Percentiles rank a stretch among this genome's conserved stretches.
Evolutionary conservation across 1,140 invertebrate species (phyloP).

Genomic region (Goniozus legneri): DNA sequence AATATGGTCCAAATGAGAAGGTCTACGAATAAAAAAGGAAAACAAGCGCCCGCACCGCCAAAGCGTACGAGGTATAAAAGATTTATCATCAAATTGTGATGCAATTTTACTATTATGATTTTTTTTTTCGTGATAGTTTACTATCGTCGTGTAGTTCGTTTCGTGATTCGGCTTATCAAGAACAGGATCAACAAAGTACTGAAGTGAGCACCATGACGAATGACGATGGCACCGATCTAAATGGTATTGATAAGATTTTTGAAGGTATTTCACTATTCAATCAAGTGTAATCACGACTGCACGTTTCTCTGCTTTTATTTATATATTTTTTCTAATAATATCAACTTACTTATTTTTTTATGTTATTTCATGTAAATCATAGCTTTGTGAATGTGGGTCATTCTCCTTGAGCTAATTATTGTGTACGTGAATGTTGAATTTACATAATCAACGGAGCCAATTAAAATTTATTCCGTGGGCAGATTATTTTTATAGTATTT

Average conservation of each 20-base stretch:
- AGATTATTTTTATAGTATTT: too few species aligned
- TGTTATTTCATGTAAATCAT: conserved; percentile 7
- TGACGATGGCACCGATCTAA: conserved; percentile 63
- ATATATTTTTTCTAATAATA: conserved; percentile 12
- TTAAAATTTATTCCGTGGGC: too few species aligned
- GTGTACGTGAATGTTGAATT: too few species aligned
- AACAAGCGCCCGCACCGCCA: conserved; percentile 90
- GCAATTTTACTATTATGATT: conserved; percentile 7
- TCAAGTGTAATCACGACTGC: conserved; percentile 38
- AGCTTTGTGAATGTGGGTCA: conserved; percentile 36
- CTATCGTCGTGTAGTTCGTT: conserved; percentile 82
- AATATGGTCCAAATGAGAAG: conserved; percentile 77
- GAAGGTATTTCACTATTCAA: conserved; percentile 55
- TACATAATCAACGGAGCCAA: too few species aligned
- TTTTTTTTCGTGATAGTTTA: conserved; percentile 57
- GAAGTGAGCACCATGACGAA: conserved; percentile 46
- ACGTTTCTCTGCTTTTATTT: conserved; percentile 32
- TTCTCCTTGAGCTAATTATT: conserved; percentile 43
- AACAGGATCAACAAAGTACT: conserved; percentile 48
- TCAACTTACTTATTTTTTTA: background rate
- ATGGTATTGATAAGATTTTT: conserved; percentile 67
- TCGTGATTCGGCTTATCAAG: conserved; percentile 65
- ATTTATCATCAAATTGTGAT: too few species aligned
- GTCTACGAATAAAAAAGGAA: conserved; percentile 83
- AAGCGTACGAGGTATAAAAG: conserved; percentile 80